Evolutionary conservation across 2,113 vertebrate genomes (phyloP), one percentile per base, ranked within the genome.

Genomic region (Bombycilla garrulus): DNA sequence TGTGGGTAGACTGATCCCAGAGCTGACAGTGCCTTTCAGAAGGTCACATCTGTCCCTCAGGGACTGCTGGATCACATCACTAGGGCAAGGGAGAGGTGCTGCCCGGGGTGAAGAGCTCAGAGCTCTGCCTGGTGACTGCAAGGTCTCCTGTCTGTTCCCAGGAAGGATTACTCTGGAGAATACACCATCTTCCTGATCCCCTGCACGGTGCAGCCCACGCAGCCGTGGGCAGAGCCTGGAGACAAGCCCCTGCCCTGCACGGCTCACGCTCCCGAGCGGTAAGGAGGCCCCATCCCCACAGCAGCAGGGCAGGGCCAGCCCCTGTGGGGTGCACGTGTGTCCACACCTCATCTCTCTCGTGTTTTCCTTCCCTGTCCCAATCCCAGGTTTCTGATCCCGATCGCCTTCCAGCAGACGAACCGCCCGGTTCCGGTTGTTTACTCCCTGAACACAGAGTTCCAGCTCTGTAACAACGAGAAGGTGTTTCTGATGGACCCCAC

Each of bases 361-460:
- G 29, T 65, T 21, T 21, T 50, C 71, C 36, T 48, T 31, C 33
- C 44, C 45, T 85, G 56, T 93, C 28, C 60, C 84, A 12, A 22
- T 1, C 86, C 45, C 66, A 99, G 99, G 85, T 99, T 99, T 88
- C 97, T 99, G 96, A 98, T 99, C 90, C 99, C 99, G 1, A 99
- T 99, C 24, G 98, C 99, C 24, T 99, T 99, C 98, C 99, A 99
- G 97, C 99, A 99, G 98, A 99, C 99, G 19, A 99, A 99, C 97
- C 98, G 99, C 7, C 99, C 99, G 0, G 99, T 99, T 12, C 99
- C 99, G 0, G 98, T 99, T 0, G 99, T 99, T 24, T 99, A 99
- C 95, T 99, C 99, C 4, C 98, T 99, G 51, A 99, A 99, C 94
- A 99, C 99, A 0, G 99, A 99, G 92, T 99, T 99, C 70, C 99